Evolutionary conservation across 2,113 vertebrate genomes (phyloP).

Genomic region (Nibea albiflora): DNA sequence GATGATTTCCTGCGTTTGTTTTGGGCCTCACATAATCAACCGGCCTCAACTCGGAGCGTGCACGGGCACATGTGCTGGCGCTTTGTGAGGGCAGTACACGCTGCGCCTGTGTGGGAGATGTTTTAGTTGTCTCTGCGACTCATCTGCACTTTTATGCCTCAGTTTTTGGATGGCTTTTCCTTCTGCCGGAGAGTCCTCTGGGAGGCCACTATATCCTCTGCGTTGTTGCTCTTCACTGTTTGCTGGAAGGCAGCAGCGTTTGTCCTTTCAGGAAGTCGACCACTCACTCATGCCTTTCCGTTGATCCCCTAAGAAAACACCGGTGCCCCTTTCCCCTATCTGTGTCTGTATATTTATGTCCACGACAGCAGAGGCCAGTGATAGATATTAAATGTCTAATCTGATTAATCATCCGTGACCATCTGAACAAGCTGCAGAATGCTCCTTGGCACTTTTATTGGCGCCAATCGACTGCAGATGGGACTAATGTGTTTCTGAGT

Average conservation of each 20-base stretch:
- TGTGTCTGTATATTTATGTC: constrained; percentile 67
- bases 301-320: constrained; percentile 58
- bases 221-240: constrained; percentile 50
- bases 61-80: constrained; percentile 54
- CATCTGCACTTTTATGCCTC: constrained; percentile 72
- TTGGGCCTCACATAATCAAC: constrained; percentile 27
- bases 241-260: constrained; percentile 60
- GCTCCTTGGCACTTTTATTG: constrained; percentile 71
- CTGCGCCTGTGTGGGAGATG: constrained; percentile 45
- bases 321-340: constrained; percentile 44
- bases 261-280: constrained; percentile 44
- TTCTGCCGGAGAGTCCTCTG: constrained; percentile 69
- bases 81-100: constrained; percentile 30
- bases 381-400: constrained; percentile 67
- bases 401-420: constrained; percentile 60
- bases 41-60: constrained; percentile 29
- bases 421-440: constrained; percentile 60
- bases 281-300: constrained; percentile 45
- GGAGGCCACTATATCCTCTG: constrained; percentile 62
- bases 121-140: constrained; percentile 54
- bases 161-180: constrained; percentile 75
- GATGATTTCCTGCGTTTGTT: constrained; percentile 41
- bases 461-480: constrained; percentile 65
- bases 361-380: constrained; percentile 38
- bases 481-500: constrained; percentile 73